These are phyloP conservation scores for Xestobium rufovillosum DNA, from an alignment of 2,888 invertebrate genomes.

Conservation along the genomic window DNA sequence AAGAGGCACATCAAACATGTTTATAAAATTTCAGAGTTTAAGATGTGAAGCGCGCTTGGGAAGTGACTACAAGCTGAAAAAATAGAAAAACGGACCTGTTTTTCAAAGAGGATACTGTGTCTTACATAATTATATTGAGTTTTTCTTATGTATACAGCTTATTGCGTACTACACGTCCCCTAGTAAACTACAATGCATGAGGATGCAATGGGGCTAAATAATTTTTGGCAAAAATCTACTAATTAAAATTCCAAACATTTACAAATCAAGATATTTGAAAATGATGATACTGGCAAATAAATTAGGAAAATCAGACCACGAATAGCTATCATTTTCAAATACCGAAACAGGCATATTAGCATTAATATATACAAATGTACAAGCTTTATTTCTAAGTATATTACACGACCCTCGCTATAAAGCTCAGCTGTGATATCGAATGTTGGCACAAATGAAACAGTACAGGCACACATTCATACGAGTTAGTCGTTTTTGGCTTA, in stretches of 20 bases:
- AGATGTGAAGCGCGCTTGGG: no score
- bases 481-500: constrained; percentile 7
- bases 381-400: constrained; percentile 39
- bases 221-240: constrained; percentile 34
- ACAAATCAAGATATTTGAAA: constrained; percentile 24
- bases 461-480: constrained; percentile 35
- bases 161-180: constrained; percentile 41
- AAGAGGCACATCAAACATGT: no score
- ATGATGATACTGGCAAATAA: constrained; percentile 6
- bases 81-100: not conserved
- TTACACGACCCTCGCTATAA: constrained; percentile 38
- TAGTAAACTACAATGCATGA: constrained; percentile 31
- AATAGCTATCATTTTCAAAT: constrained; percentile 21
- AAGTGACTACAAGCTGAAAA: not conserved
- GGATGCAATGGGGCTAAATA: constrained; percentile 29
- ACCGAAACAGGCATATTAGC: constrained; percentile 18
- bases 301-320: constrained; percentile 5
- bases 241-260: constrained; percentile 36
- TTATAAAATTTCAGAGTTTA: no score
- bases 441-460: constrained; percentile 40
- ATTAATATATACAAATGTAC: constrained; percentile 34
- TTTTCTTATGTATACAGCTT: constrained; percentile 30
- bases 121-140: constrained; percentile 4
- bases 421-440: constrained; percentile 29
- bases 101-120: not conserved